Conservation (phyloP, 2,888 invertebrate genomes). For the Hoplodrina blanda region DNA sequence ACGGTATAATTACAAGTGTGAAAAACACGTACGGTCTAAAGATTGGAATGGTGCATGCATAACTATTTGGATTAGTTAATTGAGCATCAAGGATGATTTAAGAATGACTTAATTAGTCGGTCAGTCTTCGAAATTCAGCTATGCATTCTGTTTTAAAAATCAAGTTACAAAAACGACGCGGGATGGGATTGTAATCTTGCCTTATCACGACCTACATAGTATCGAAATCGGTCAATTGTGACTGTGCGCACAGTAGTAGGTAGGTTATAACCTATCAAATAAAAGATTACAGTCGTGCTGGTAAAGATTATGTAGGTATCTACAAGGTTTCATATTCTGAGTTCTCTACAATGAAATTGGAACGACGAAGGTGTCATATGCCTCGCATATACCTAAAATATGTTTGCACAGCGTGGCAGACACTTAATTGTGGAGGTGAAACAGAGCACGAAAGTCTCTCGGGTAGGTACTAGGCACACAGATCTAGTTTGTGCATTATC, state of each 20-base stretch:
- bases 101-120: conserved; percentile 27
- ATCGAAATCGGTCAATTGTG: conserved; percentile 14
- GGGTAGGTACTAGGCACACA: conserved; percentile 56
- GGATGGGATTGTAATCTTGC: neutral
- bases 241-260: neutral
- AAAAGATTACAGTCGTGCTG: neutral
- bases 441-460: conserved; percentile 83
- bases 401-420: conserved; percentile 43
- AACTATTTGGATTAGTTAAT: conserved; percentile 36
- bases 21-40: conserved; percentile 53
- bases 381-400: conserved; percentile 35
- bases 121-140: neutral
- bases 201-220: conserved; percentile 2
- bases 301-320: neutral
- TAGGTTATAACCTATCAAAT: conserved; percentile 11
- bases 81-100: conserved; percentile 39
- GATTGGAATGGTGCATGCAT: conserved; percentile 42
- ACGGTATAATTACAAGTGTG: conserved; percentile 50
- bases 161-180: neutral
- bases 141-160: neutral
- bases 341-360: conserved; percentile 40
- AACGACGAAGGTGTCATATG: conserved; percentile 48
- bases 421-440: conserved; percentile 77
- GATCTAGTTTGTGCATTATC: conserved; percentile 75
- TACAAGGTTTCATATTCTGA: conserved; percentile 39